Evolutionary conservation across 2,113 vertebrate genomes (phyloP), one percentile per base, ranked within the genome.

Genomic region (Suricata suricatta): DNA sequence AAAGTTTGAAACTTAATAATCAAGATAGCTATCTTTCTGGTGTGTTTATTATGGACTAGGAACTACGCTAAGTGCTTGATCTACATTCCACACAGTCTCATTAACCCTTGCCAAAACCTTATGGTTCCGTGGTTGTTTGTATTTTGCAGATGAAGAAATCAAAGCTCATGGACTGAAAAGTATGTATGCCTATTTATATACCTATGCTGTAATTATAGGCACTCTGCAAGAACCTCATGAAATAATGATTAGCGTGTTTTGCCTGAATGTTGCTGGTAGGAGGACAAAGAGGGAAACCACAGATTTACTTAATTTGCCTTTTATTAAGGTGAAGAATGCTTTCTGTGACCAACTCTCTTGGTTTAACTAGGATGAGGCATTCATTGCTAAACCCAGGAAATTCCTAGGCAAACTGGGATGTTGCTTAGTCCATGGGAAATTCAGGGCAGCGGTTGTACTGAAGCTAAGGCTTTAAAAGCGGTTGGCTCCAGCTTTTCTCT

Each of bases 311-410:
- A 74, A 63, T 89, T 83, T 95, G 38, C 29, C 69, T 80, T 80
- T 95, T 90, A 35, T 50, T 82, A 84, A 69, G n/a, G 68, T 96
- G n/a, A 74, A 82, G 31, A 79, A 60, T 83, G 27, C 41, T 96
- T 84, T 50, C 68, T 38, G 16, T 72, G 90, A n/a, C 5, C 25
- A 63, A 5, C 25, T 68, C 7, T 77, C 68, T 94, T 68, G 16
- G 2, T 79, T 86, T 82, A 31, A 47, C 15, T 19, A 72, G 7
- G 35, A 50, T 82, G 33, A 63, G 33, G 35, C 0, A 9, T 82
- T 54, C 52, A 14, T 11, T 64, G 38, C 52, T 85, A 35, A 90
- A 83, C 29, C 29, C 33, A 17, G 29, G 64, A 5, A 87, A 15
- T 10, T 52, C 60, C n/a, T n/a, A 8, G 60, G 41, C 4, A 81